Conservation (phyloP, 2,113 vertebrate species). For the Arizona elegans region DNA sequence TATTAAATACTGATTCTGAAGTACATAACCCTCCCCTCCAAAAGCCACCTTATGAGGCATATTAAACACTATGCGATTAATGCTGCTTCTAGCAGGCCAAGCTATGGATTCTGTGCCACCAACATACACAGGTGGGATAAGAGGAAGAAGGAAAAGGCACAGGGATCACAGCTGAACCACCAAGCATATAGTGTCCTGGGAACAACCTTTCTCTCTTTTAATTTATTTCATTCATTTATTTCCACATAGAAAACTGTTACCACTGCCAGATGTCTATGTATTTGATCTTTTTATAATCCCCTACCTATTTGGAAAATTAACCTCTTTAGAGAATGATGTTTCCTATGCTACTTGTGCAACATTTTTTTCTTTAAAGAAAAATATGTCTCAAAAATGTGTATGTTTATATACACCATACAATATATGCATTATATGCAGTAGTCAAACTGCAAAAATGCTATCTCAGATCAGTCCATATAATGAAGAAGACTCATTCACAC, state of each 20-base stretch:
- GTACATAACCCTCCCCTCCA: neutral
- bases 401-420: neutral
- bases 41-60: neutral
- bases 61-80: neutral
- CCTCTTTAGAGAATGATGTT: neutral
- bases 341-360: neutral
- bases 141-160: neutral
- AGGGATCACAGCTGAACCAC: neutral
- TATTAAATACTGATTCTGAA: neutral
- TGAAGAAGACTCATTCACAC: neutral
- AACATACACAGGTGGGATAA: neutral
- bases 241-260: neutral
- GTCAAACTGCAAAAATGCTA: neutral
- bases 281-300: neutral
- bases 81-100: neutral
- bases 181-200: neutral
- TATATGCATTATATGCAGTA: neutral
- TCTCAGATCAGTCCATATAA: neutral
- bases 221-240: neutral
- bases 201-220: neutral
- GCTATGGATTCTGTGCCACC: neutral
- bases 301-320: neutral
- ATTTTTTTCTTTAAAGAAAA: neutral
- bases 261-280: neutral
- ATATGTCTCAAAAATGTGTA: neutral